Evolutionary conservation across 2,113 vertebrate genomes (phyloP), one percentile per base, ranked within the genome.

Genomic region (Bujurquina vittata): DNA sequence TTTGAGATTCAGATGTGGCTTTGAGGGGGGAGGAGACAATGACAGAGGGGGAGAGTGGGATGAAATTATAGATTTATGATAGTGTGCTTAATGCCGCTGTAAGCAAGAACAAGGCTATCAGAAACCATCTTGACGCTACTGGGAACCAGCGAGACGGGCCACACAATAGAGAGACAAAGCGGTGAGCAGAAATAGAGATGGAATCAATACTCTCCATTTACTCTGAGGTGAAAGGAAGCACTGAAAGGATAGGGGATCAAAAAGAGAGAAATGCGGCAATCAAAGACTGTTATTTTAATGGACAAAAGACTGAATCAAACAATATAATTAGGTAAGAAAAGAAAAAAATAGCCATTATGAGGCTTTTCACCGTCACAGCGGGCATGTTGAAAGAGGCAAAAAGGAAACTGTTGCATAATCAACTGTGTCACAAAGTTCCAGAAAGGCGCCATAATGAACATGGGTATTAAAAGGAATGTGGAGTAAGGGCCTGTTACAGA

Each of bases 31-130:
- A 49, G 72, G 58, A 67, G 81, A 73, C 43, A 77, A 78, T 69
- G 79, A 63, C 22, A 84, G 67, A 80, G 67, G 67, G 55, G 46
- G 31, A 72, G 83, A 86, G 76, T 76, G 79, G 87, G 85, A 87
- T 82, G 85, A 89, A 89, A 91, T 92, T 40, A 94, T 84, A 84
- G 87, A 93, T 93, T 89, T 85, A 79, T 89, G 89, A 91, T 80
- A 57, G 67, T 83, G 92, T 63, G 90, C 89, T 84, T 94, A 92
- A 89, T 90, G 90, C 75, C 5, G 79, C 86, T 87, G 87, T 93
- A 84, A 93, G 88, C 89, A 90, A 83, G 84, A 89, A 91, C 76
- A 86, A 87, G 80, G 74, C 86, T 69, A 86, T 89, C 86, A 58
- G 80, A 89, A 82, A 78, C 74, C 80, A 90, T 86, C 87, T 81